Evolutionary conservation across 2,113 vertebrate genomes (phyloP), one percentile per base, ranked within the genome.

Genomic region (Microtus pennsylvanicus): DNA sequence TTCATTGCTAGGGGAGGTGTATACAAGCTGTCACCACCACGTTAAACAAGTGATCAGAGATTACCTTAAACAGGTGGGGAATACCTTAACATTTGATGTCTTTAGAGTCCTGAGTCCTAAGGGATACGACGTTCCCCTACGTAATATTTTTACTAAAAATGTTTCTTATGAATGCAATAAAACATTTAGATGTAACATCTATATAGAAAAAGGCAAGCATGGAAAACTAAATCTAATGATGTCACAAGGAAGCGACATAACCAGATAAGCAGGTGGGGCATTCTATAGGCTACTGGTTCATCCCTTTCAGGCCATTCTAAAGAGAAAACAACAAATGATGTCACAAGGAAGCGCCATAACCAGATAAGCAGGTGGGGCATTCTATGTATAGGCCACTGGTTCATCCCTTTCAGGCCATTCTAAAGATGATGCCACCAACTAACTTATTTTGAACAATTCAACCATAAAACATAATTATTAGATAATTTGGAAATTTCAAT

Each of bases 221-320:
- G 33, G 61, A 94, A 47, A 30, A 85, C 35, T n/a, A 87, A 83
- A 58, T 89, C 52, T 85, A 89, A 85, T 90, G 35, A 90, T 2
- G 14, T n/a, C 52, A 33, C 35, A 95, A 75, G 28, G 52, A 81
- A 82, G 35, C 11, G 58, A 81, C 94, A 50, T 35, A 94, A 81
- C 58, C 5, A n/a, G 14, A 83, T 67, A 45, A 82, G 52, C 65
- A 76, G 14, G 42, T 87, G 17, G 10, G 12, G 42, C 4, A 61
- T 87, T 42, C 63, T 86, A 69, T 4, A 61, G 52, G 45, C 35
- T 33, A 93, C 0, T 26, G 3, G n/a, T 70, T 16, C 1, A 61
- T 67, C 72, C 13, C 72, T 87, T 87, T 75, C 55, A 90, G 13
- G 87, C 65, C n/a, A 76, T 76, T 86, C 93, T 30, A n/a, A 93